Conservation (phyloP, 2,113 vertebrate species). For the zebrafish (Danio rerio) region DNA sequence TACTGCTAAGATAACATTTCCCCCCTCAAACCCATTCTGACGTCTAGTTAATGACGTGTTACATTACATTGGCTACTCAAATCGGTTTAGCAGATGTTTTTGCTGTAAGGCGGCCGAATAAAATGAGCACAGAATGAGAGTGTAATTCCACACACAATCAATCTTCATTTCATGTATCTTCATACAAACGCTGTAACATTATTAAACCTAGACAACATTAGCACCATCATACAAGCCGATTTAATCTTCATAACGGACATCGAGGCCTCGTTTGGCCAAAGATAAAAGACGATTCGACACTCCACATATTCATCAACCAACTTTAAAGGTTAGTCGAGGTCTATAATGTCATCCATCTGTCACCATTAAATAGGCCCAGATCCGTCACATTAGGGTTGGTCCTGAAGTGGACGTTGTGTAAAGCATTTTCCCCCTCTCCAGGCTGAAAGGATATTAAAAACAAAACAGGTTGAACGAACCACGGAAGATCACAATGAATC, state of each 20-base stretch:
- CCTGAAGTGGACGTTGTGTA: constrained; percentile 1
- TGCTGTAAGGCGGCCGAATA: constrained; percentile 1
- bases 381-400: constrained; percentile 20
- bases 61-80: neutral
- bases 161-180: constrained; percentile 30
- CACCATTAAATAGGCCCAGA: constrained; percentile 32
- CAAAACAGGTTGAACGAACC: constrained; percentile 2
- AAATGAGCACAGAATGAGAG: constrained; percentile 25
- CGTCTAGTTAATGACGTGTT: constrained; percentile 17
- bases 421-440: neutral
- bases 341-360: constrained; percentile 38
- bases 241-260: constrained; percentile 18
- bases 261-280: constrained; percentile 1
- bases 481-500: constrained; percentile 36
- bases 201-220: constrained; percentile 18
- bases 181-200: constrained; percentile 15
- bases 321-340: constrained; percentile 35
- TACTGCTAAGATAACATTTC: neutral
- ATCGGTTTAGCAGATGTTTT: constrained; percentile 11
- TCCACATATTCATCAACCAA: constrained; percentile 22
- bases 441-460: constrained; percentile 18
- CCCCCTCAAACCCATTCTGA: neutral
- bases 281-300: constrained; percentile 8
- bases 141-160: constrained; percentile 28
- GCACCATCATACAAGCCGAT: neutral